Conservation (phyloP, 92 coral and sea anemone genomes). For the Palythoa heliodiscus region DNA sequence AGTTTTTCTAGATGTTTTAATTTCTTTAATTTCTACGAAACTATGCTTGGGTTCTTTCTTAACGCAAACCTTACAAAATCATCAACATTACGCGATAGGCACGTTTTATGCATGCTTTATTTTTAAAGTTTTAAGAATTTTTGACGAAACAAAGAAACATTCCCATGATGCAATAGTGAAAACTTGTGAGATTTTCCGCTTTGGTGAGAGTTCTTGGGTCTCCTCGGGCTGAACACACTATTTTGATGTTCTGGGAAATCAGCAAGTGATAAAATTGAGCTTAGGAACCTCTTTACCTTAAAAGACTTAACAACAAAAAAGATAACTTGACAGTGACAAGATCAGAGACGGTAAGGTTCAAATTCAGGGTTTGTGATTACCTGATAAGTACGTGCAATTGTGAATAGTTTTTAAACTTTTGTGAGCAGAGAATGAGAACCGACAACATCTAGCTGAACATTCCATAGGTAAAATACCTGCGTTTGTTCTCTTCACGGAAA, state of each 20-base stretch:
- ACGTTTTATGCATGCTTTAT: background rate
- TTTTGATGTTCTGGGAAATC: background rate
- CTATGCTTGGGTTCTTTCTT: background rate
- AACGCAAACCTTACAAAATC: background rate
- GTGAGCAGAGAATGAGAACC: background rate
- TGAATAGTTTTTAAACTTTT: background rate
- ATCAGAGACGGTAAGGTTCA: too few relatives aligned
- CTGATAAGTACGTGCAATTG: background rate
- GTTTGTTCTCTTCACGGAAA: background rate
- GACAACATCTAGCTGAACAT: background rate
- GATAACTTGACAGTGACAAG: background rate
- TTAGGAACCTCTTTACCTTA: background rate
- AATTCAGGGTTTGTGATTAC: background rate
- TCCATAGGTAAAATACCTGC: background rate
- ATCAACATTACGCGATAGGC: background rate
- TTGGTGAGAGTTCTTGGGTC: background rate
- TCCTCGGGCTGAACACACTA: background rate
- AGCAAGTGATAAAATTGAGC: background rate
- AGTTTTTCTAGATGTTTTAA: too few relatives aligned
- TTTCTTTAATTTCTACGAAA: too few relatives aligned
- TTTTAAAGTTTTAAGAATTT: background rate
- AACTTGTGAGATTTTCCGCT: conserved; percentile 32
- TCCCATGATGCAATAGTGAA: conserved; percentile 25
- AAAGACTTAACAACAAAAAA: background rate
- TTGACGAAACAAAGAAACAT: conserved; percentile 1